A percentile compares a stretch with the other conserved stretches of the same genome.
These are phyloP conservation scores for Eidolon helvum DNA, from an alignment of 2,113 vertebrate species.

Conservation along the genomic window DNA sequence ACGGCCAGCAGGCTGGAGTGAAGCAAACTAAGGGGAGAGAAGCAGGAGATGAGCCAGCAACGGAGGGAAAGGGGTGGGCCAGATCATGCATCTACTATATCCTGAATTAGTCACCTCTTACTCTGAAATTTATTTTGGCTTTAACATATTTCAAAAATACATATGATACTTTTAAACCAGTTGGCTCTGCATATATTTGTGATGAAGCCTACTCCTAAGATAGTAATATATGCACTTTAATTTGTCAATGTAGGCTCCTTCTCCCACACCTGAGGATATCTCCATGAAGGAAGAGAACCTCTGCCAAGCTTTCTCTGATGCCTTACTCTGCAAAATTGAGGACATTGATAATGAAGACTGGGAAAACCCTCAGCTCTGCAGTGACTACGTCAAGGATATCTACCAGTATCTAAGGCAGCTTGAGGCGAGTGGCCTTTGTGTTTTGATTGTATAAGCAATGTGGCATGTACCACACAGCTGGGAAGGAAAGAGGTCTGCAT, in stretches of 20 bases:
- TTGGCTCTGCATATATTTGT: not conserved
- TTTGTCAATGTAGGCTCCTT: constrained; percentile 55
- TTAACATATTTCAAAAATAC: not conserved
- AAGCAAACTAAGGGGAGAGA: not conserved
- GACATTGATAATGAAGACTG: constrained; percentile 91
- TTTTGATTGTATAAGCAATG: not conserved
- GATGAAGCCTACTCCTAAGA: not conserved
- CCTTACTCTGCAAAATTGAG: constrained; percentile 85
- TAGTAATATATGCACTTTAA: not conserved
- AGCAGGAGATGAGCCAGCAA: not conserved
- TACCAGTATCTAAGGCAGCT: constrained; percentile 90
- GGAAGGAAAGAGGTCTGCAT: not conserved
- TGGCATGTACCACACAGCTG: not conserved
- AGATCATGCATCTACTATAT: not conserved
- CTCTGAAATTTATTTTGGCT: not conserved
- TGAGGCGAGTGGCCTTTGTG: constrained; percentile 82
- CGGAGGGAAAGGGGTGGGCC: not conserved
- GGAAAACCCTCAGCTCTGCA: constrained; percentile 92
- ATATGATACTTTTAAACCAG: not conserved
- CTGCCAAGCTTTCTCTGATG: constrained; percentile 94
- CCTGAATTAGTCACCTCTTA: not conserved
- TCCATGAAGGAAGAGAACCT: constrained; percentile 89
- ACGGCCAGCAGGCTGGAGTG: not conserved
- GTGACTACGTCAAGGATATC: constrained; percentile 94
- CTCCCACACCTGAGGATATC: constrained; percentile 80